Percentiles rank a stretch among this genome's conserved stretches.
phyloP scores from a whole-genome alignment of 2,113 vertebrate species.

The Apteryx owenii region DNA sequence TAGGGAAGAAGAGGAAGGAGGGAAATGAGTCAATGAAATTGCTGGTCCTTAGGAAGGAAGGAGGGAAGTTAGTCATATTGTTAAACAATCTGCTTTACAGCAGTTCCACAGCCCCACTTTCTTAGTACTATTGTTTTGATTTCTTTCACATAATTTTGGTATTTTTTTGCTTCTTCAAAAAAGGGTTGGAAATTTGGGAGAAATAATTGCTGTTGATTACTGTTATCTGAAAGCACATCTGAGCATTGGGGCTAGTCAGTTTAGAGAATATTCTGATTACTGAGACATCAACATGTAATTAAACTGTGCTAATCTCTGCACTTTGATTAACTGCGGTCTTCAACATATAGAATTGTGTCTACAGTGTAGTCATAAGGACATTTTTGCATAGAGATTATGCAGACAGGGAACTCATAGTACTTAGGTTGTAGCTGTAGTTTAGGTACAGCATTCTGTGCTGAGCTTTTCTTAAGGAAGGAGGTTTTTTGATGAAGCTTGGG shows the following conservation, averaged over 20 bases:
- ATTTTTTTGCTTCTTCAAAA: not conserved
- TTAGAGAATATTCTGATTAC: not conserved
- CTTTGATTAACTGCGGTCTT: not conserved
- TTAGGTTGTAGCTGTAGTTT: not conserved
- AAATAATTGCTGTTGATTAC: not conserved
- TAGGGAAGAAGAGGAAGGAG: constrained; percentile 63
- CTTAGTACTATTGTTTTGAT: constrained; percentile 27
- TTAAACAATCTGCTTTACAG: constrained; percentile 52
- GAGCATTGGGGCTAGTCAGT: not conserved
- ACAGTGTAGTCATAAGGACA: not conserved
- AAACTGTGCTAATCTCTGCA: not conserved
- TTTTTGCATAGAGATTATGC: not conserved
- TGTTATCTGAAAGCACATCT: not conserved
- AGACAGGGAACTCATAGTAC: not conserved
- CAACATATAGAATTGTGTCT: not conserved
- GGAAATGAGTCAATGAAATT: constrained; percentile 67
- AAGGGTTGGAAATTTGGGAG: not conserved
- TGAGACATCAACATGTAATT: not conserved
- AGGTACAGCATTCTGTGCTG: not conserved
- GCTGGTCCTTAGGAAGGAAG: constrained; percentile 52
- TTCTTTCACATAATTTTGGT: constrained; percentile 14
- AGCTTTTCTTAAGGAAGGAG: not conserved
- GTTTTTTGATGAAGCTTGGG: not conserved
- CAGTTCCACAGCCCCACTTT: not conserved
- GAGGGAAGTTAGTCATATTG: constrained; percentile 68